Evolutionary conservation across 1,140 invertebrate species (phyloP), one percentile per base, ranked within the genome.

Genomic region (Globodera rostochiensis): DNA sequence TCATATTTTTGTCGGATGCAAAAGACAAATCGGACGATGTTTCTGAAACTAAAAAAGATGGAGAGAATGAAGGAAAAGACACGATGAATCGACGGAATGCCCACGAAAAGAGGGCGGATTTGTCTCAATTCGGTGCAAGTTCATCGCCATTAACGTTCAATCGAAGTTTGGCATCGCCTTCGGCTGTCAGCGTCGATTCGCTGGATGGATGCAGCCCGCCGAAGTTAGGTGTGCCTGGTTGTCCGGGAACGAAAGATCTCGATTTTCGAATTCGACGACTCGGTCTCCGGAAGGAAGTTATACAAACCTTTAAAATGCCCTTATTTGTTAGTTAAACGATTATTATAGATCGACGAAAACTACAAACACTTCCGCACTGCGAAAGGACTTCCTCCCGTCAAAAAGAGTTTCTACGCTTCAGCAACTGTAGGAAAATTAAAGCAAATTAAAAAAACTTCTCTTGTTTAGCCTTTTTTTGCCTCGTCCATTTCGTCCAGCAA

Each of bases 111-210:
- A 8, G 49, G 25, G 77, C 19, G 47, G 19, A 57, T 25, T 57
- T 47, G 67, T 21, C 19, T 67, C 73, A 11, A 75, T 36, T 66
- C 36, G 45, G n/a, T 45, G 19, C 76, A 13, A 46, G 19, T 57
- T 36, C 80, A 5, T 82, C 77, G 25, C 47, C 46, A 45, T 8
- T 36, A 81, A 50, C 74, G 71, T 46, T 74, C 79, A 19, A 79
- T 19, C 8, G 67, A 8, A 6, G 36, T 8, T n/a, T 36, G 19
- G 13, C 36, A 49, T 79, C 79, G 57, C 47, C 53, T 7, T 80
- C 77, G 77, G 83, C 89, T 90, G 60, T 66, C 47, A 78, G 77
- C 66, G 21, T 78, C 50, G 86, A 86, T 57, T 87, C 86, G 19
- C 11, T 87, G 49, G 50, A 46, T 45, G 73, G 78, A 19, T 87